Base-by-base conservation (phyloP, 2,113 vertebrate species). In the Planiliza haematocheilus region DNA sequence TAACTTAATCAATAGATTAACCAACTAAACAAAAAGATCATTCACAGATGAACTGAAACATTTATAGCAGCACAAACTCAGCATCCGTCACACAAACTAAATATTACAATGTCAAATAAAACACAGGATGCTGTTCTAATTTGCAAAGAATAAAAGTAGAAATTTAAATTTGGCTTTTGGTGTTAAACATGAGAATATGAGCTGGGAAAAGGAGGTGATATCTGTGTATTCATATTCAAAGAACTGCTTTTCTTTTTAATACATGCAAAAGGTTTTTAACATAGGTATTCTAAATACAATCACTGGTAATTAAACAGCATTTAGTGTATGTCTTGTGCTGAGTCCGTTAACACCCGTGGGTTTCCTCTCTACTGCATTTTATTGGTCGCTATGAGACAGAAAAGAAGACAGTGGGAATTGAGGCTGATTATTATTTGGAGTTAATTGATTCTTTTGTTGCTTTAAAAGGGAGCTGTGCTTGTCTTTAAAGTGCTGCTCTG, bases 361-460 rank as follows among this genome's bases (percentile, higher is more conserved):
- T 55, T 63, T 38, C 59, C 21, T 62, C 30, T 63, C 56, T 50
- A 48, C 39, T 68, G 52, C 20, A 46, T 57, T 75, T 36, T 38
- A 81, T 48, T 74, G 56, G 77, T 61, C 51, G 57, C 52, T 10
- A 1, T 7, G 16, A 50, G 34, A 51, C n/a, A 46, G 71, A 57
- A 70, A 59, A 67, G 24, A 70, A 50, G 38, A 37, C 16, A 30
- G 43, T 20, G 51, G 70, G 73, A 78, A 48, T 4, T 34, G 42
- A 63, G 58, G 36, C 30, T 74, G 57, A 68, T 81, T 77, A 76
- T 66, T 51, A 74, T 77, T 52, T 59, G 10, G 79, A 72, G 20
- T 20, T 59, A 60, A 74, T 67, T 45, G n/a, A 73, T 65, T 74
- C 75, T 74, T 82, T 76, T 79, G 71, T 67, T 79, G 59, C 55